Evolutionary conservation across 2,888 invertebrate species (phyloP), one percentile per base, ranked within the genome.

Genomic region (Leptogaster cylindrica): DNA sequence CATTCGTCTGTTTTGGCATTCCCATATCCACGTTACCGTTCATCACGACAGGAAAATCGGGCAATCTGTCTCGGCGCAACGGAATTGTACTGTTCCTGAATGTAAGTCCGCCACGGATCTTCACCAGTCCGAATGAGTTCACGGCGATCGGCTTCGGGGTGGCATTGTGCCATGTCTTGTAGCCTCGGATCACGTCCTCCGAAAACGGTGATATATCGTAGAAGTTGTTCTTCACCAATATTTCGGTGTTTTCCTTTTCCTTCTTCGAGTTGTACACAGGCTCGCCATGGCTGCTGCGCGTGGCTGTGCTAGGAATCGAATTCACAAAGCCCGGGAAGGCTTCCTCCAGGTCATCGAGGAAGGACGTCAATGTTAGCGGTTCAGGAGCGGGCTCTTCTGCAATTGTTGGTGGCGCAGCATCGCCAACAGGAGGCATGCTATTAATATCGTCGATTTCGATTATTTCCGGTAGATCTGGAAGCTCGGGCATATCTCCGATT

Each of bases 131-230:
- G 31, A 68, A 70, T 3, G 36, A 28, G 33, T 68, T 68, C 7
- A 65, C 52, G 16, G 61, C 20, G 14, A 67, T 33, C 1, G 70
- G 70, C 48, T 41, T 65, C 6, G 70, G 70, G n/a, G 51, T n/a
- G 5, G 23, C 14, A 8, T 50, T 46, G 28, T 70, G 66, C 52
- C 66, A 67, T n/a, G 58, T 65, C 16, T 46, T 44, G 10, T 55
- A 6, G 8, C 66, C 48, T 16, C 44, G 46, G 14, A 44, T 39
- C 20, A 39, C 55, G 23, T 58, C 55, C 3, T 39, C 18, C n/a
- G n/a, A 3, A n/a, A 44, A 28, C 1, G 61, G 61, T 44, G 44
- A 44, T 1, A 8, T 28, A 28, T 44, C 36, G 44, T 65, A 48
- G n/a, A 50, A 50, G 25, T 46, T 63, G 3, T 20, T 27, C n/a